Base-by-base conservation (phyloP, 92 coral and sea anemone genomes). In the Diadumene lineata region DNA sequence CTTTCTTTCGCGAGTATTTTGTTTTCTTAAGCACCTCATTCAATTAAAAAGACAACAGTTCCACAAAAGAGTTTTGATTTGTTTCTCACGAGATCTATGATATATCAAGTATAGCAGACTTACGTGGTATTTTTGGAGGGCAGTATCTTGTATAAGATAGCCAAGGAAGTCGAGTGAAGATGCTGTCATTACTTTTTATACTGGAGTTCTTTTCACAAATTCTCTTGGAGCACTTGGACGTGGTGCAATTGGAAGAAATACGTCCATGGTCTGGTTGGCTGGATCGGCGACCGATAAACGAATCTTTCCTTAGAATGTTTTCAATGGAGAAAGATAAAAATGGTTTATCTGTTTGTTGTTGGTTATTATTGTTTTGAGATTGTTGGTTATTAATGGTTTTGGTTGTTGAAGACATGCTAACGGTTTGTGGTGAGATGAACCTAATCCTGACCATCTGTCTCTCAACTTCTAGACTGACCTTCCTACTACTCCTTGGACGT, bases 91-190 rank as follows among this genome's bases (percentile, higher is more conserved):
- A 27, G 46, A 72, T 33, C 65, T 72, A 3, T 16, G 58, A 53
- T 15, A 3, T 53, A 53, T 16, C 43, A 16, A 18, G 21, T 50
- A n/a, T n/a, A n/a, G 34, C 24, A 50, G 50, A 92, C 99, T 96
- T 92, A 96, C 99, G 85, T 69, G 97, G 99, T 43, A 92, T 84
- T 80, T 92, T 96, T 16, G 99, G 99, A 8, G 99, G 99, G 48
- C 86, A 89, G 50, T 96, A 96, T 10, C 99, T 85, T 3, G 99
- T 92, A 60, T 85, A 96, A 3, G 90, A 90, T 25, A 96, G 66
- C 99, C 99, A 96, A 0, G 97, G 97, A 31, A 91, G 75, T 18
- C 85, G 85, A 11, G 68, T 69, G 46, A 79, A 62, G 73, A 85
- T 60, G 67, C 70, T 76, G 18, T 79, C 82, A 13, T 18, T 29